Base-by-base conservation (phyloP, 2,113 vertebrate genomes). In the Barbus barbus region DNA sequence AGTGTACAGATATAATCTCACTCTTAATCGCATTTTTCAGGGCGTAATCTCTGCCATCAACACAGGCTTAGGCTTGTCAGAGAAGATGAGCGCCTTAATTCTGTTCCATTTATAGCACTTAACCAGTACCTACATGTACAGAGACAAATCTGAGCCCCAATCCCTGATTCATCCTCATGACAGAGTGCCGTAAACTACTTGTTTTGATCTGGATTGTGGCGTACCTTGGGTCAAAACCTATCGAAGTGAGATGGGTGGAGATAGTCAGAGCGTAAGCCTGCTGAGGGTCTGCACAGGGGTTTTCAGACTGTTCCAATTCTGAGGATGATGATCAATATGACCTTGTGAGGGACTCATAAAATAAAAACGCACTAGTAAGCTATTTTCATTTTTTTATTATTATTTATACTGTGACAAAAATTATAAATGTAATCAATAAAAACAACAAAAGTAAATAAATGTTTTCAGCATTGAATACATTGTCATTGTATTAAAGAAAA, bases 1-100 rank as follows among this genome's bases (percentile, higher is more conserved):
- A 89, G 80, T 83, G 76, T 71, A 80, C 81, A 86, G 75, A 89
- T 84, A 78, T 81, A 84, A 90, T 89, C 82, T 89, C 69, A 72
- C 46, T 9, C 46, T 44, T 84, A 76, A 83, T 89, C 58, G 77
- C 28, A 84, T 88, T 89, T 85, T 76, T 84, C 53, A 86, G 63
- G 22, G 86, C 41, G 75, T 75, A 83, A 90, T 90, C 88, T 86
- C 78, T 61, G 74, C 77, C 83, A 87, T 90, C 83, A 85, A 77
- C 67, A 75, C 65, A 60, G 44, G 86, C 53, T 87, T 84, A 86
- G 82, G 73, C 84, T 85, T 84, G 85, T 90, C 89, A 87, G 77
- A 88, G 69, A 44, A 86, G 86, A 90, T 87, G 81, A 88, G 78
- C 24, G 22, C 74, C 51, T 31, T 46, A 83, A 90, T 88, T 74